Evolutionary conservation across 2,888 invertebrate genomes (phyloP).

Genomic region (Craniophora ligustri): DNA sequence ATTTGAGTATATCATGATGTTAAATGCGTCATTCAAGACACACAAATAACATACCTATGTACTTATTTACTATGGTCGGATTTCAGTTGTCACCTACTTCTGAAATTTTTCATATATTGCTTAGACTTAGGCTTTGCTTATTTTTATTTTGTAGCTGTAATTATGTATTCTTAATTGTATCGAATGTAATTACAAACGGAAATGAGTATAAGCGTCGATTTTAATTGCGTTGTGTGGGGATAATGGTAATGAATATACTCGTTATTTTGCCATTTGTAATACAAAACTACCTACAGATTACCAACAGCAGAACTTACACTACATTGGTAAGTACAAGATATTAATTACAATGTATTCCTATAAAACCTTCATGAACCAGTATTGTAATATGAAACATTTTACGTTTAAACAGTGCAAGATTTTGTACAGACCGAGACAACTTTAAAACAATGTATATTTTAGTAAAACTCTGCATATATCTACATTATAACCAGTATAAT

Average conservation of each 20-base stretch:
- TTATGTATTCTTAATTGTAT: constrained; percentile 19
- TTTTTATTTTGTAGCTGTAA: too few species aligned
- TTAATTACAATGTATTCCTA: constrained; percentile 30
- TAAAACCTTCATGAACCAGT: constrained; percentile 15
- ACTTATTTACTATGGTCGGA: too few species aligned
- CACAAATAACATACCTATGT: too few species aligned
- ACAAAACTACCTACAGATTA: constrained; percentile 12
- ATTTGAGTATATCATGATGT: too few species aligned
- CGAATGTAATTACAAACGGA: constrained; percentile 24
- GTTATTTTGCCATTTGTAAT: constrained; percentile 9
- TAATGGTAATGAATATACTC: constrained; percentile 17
- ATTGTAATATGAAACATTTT: constrained; percentile 22
- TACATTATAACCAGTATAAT: too few species aligned
- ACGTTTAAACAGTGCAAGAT: constrained; percentile 7
- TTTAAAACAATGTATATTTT: constrained; percentile 5
- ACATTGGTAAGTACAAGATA: too few species aligned
- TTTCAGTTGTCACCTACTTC: too few species aligned
- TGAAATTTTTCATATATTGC: too few species aligned
- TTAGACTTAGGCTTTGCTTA: too few species aligned
- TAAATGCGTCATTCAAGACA: too few species aligned
- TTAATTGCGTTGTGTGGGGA: constrained; percentile 28
- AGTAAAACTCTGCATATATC: too few species aligned
- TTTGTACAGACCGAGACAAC: not conserved
- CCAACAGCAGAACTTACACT: too few species aligned
- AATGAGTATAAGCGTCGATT: constrained; percentile 31